phyloP scores from a whole-genome alignment of 1,140 invertebrate species.

The Linepithema humile region DNA sequence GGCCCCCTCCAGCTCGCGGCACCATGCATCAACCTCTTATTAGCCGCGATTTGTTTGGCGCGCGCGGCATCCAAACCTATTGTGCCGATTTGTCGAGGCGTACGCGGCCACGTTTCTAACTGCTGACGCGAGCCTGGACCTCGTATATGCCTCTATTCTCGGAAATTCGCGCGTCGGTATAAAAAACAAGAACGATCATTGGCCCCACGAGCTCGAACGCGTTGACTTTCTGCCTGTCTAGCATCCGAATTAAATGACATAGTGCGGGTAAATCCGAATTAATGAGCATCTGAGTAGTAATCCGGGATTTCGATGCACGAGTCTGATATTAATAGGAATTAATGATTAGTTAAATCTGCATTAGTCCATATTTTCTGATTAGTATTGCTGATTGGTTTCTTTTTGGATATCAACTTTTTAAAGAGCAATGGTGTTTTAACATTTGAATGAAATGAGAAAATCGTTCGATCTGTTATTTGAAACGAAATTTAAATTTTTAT shows the following conservation, averaged over 20 bases:
- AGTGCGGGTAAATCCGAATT: background rate
- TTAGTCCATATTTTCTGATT: background rate
- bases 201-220: background rate
- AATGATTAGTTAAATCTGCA: background rate
- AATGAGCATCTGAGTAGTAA: background rate
- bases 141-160: slow-evolving; percentile 6
- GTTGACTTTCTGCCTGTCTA: background rate
- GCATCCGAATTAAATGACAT: background rate
- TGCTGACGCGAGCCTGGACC: background rate
- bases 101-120: background rate
- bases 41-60: slow-evolving; percentile 78
- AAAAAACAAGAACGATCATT: slow-evolving; percentile 15
- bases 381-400: no score
- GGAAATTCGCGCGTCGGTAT: slow-evolving; percentile 5
- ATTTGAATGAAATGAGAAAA: background rate
- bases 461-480: background rate
- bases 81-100: slow-evolving; percentile 45
- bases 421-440: background rate
- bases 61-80: slow-evolving; percentile 62
- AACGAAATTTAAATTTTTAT: background rate
- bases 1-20: slow-evolving; percentile 73
- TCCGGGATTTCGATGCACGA: background rate
- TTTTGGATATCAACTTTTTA: no score
- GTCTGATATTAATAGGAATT: background rate
- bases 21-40: slow-evolving; percentile 78